Percentiles rank a stretch among this genome's conserved stretches.
Conservation (phyloP, 1,140 invertebrate species). For the Polypedilum vanderplanki region DNA sequence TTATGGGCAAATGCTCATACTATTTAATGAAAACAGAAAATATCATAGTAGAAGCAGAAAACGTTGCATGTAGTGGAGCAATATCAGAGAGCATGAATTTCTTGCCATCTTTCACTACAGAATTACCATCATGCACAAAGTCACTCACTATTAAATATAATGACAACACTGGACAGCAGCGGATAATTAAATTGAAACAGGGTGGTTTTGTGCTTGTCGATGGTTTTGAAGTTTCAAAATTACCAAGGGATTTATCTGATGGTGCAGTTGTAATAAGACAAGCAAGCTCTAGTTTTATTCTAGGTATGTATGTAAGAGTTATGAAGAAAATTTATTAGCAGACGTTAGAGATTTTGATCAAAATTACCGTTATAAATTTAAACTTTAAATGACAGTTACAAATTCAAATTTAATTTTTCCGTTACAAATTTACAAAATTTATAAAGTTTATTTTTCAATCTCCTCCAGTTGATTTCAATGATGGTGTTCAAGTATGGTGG, state of each 20-base stretch:
- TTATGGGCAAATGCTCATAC: slow-evolving; percentile 84
- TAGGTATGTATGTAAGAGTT: slow-evolving; percentile 48
- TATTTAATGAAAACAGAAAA: slow-evolving; percentile 62
- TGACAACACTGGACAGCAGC: slow-evolving; percentile 41
- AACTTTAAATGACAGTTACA: slow-evolving; percentile 14
- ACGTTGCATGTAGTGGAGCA: slow-evolving; percentile 68
- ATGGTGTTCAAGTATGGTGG: slow-evolving; percentile 76
- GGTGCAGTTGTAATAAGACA: slow-evolving; percentile 55
- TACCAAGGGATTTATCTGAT: slow-evolving; percentile 55
- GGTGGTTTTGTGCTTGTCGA: slow-evolving; percentile 60
- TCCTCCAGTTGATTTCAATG: slow-evolving; percentile 58
- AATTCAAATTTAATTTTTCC: slow-evolving; percentile 12
- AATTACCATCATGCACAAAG: slow-evolving; percentile 73
- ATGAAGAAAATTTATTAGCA: background rate
- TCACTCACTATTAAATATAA: slow-evolving; percentile 57
- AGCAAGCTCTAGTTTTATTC: slow-evolving; percentile 68
- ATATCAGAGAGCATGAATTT: slow-evolving; percentile 67
- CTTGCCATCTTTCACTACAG: slow-evolving; percentile 45
- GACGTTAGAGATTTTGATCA: too few relatives aligned
- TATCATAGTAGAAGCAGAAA: slow-evolving; percentile 71
- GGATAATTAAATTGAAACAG: slow-evolving; percentile 62
- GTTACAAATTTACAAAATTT: background rate
- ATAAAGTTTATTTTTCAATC: background rate
- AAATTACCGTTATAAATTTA: too few relatives aligned
- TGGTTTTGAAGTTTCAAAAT: slow-evolving; percentile 56